Evolutionary conservation across 2,888 invertebrate species (phyloP).

Genomic region (Caenorhabditis plicata): DNA sequence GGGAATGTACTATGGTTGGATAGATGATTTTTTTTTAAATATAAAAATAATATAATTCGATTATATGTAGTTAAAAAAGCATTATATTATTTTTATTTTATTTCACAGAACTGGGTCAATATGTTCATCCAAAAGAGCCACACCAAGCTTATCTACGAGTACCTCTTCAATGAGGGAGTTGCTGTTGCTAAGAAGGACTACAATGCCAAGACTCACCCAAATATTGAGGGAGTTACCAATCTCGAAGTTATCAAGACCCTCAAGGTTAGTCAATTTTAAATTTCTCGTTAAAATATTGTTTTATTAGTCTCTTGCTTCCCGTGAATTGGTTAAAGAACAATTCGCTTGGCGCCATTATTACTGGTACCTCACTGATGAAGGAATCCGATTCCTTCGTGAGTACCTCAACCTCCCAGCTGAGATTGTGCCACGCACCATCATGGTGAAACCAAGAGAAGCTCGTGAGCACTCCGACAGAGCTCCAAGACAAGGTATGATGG

Average conservation of each 20-base stretch:
- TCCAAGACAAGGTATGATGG: constrained; percentile 33
- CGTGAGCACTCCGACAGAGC: constrained; percentile 58
- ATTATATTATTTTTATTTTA: neutral
- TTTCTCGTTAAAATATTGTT: neutral
- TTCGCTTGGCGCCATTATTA: constrained; percentile 99
- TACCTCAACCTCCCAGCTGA: constrained; percentile 95
- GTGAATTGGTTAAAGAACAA: constrained; percentile 97
- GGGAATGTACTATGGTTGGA: too few relatives aligned
- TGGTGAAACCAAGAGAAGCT: constrained; percentile 75
- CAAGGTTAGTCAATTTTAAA: constrained; percentile 72
- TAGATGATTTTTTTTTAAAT: too few relatives aligned
- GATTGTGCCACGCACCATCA: constrained; percentile 96
- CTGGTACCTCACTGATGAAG: constrained; percentile 98
- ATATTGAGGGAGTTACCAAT: constrained; percentile 90
- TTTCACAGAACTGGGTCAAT: constrained; percentile 69
- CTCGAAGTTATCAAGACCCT: constrained; percentile 97
- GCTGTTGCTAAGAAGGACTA: constrained; percentile 99
- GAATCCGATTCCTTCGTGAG: constrained; percentile 91
- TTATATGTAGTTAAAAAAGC: too few relatives aligned
- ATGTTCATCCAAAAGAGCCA: constrained; percentile 99
- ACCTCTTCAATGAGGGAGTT: constrained; percentile 82
- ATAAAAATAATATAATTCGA: too few relatives aligned
- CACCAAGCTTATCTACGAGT: constrained; percentile 92
- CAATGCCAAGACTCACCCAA: constrained; percentile 95
- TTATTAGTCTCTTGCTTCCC: constrained; percentile 77